These are phyloP conservation scores for Leucoraja erinaceus DNA, from an alignment of 2,113 vertebrate species.

Conservation along the genomic window DNA sequence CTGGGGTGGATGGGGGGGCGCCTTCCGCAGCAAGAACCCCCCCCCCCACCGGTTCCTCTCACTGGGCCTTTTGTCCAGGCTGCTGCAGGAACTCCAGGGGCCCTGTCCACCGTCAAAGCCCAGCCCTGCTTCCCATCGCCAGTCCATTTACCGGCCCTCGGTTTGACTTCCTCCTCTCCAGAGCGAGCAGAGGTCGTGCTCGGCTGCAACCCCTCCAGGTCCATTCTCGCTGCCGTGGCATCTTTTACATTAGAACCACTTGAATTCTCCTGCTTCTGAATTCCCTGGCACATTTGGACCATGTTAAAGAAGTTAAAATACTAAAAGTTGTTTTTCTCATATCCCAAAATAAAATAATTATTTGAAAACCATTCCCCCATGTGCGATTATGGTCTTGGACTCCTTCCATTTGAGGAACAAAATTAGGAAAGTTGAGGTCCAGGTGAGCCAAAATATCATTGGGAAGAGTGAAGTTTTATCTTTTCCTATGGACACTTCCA, in stretches of 20 bases:
- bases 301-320: not conserved
- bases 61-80: too few species aligned
- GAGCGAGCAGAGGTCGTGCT: too few species aligned
- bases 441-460: not conserved
- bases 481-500: not conserved
- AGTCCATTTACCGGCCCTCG: too few species aligned
- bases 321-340: not conserved
- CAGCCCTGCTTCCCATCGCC: too few species aligned
- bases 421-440: not conserved
- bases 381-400: not conserved
- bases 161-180: too few species aligned
- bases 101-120: too few species aligned
- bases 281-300: not conserved
- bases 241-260: not conserved
- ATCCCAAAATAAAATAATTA: not conserved
- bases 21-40: too few species aligned
- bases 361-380: not conserved
- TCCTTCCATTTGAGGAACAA: not conserved
- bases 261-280: not conserved
- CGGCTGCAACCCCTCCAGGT: too few species aligned
- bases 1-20: too few species aligned
- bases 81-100: too few species aligned
- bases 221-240: not conserved
- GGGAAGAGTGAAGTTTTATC: not conserved
- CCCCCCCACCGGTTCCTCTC: too few species aligned